Evolutionary conservation across 2,888 invertebrate species (phyloP).

Genomic region (Plebejus melissa): DNA sequence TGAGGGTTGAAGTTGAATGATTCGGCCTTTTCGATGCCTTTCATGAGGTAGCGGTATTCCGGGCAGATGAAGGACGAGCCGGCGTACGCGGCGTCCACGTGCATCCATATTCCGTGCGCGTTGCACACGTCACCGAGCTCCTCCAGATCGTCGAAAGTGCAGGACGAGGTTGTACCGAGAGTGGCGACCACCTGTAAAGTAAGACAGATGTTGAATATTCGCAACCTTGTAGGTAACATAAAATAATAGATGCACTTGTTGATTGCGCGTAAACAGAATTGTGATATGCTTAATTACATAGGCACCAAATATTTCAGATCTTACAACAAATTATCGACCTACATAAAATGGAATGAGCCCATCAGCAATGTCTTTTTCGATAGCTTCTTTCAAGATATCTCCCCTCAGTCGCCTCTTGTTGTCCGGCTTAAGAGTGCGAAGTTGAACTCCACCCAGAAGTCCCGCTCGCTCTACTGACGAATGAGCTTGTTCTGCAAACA

Average conservation of each 20-base stretch:
- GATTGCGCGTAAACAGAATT: not conserved
- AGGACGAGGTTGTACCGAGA: constrained; percentile 96
- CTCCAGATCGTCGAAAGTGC: constrained; percentile 93
- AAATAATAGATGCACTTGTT: not conserved
- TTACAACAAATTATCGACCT: constrained; percentile 57
- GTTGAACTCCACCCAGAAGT: constrained; percentile 90
- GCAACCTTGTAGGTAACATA: not conserved
- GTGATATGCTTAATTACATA: not conserved
- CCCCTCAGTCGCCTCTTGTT: constrained; percentile 85
- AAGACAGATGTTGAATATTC: not conserved
- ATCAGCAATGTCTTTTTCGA: constrained; percentile 89
- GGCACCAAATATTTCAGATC: not conserved
- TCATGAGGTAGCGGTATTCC: constrained; percentile 94
- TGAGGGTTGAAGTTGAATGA: constrained; percentile 99
- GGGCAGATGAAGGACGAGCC: constrained; percentile 98
- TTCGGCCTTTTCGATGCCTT: constrained; percentile 92
- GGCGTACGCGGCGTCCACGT: constrained; percentile 98
- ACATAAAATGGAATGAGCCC: constrained; percentile 98
- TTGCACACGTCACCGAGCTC: constrained; percentile 95
- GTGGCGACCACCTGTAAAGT: constrained; percentile 87
- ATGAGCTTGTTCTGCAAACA: constrained; percentile 88
- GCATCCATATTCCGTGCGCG: constrained; percentile 90
- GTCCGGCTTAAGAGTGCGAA: constrained; percentile 87
- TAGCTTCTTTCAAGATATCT: constrained; percentile 86
- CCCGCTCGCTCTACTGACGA: constrained; percentile 96